Conservation (phyloP, 2,113 vertebrate genomes). For the Platichthys stellatus region DNA sequence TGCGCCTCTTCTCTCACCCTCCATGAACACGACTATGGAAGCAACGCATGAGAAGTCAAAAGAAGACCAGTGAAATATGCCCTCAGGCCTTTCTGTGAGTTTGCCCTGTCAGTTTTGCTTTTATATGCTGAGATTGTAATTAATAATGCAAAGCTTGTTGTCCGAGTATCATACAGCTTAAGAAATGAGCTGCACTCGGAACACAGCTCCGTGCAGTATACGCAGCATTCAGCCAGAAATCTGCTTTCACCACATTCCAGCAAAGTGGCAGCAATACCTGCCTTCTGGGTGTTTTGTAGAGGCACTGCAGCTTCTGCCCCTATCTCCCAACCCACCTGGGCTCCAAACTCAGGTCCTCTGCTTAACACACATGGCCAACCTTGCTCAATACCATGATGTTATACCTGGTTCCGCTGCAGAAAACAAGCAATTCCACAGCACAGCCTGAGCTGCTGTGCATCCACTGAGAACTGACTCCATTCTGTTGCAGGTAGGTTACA, state of each 20-base stretch:
- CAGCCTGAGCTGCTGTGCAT: conserved; percentile 41
- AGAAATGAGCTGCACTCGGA: conserved; percentile 38
- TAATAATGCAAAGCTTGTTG: conserved; percentile 54
- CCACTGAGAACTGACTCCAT: conserved; percentile 53
- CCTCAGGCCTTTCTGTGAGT: conserved; percentile 26
- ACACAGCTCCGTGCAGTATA: conserved; percentile 19
- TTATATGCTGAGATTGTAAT: conserved; percentile 48
- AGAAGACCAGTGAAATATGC: conserved; percentile 21
- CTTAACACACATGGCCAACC: conserved; percentile 62
- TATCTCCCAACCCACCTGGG: conserved; percentile 71
- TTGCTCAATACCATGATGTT: conserved; percentile 60
- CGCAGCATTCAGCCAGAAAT: conserved; percentile 38
- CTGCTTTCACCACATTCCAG: conserved; percentile 28
- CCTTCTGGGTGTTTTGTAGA: conserved; percentile 17
- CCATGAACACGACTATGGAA: conserved; percentile 7
- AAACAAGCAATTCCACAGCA: conserved; percentile 66
- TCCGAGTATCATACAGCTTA: conserved; percentile 28
- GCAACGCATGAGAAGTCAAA: conserved; percentile 21
- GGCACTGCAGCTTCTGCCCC: conserved; percentile 2
- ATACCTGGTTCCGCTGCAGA: conserved; percentile 68
- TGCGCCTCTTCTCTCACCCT: conserved; percentile 6
- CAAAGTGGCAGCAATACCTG: conserved; percentile 24
- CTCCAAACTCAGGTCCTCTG: conserved; percentile 46
- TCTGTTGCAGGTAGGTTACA: conserved; percentile 59
- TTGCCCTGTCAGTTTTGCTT: conserved; percentile 27